Conservation (phyloP, 2,113 vertebrate species). For the Onychostruthus taczanowskii region DNA sequence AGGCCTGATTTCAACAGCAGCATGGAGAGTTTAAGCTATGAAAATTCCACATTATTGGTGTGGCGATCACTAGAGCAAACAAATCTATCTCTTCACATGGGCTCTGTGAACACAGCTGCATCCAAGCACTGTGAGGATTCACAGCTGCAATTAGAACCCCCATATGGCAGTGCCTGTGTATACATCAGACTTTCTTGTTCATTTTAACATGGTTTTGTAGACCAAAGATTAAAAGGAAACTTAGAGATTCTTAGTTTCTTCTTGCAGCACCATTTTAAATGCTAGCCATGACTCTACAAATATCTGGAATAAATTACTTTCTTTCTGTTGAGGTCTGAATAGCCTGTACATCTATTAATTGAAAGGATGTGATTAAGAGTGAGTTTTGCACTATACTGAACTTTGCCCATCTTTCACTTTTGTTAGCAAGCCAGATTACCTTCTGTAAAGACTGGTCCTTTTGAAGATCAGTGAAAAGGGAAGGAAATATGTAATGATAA, state of each 20-base stretch:
- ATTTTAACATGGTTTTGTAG: background rate
- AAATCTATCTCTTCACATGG: background rate
- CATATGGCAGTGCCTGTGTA: background rate
- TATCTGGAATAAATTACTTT: background rate
- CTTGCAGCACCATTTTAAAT: background rate
- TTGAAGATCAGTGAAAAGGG: background rate
- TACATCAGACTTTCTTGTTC: background rate
- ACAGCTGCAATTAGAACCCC: background rate
- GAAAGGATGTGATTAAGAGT: background rate
- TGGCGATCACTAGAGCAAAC: background rate
- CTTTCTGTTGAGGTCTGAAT: background rate
- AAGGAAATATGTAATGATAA: background rate
- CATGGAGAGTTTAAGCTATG: background rate
- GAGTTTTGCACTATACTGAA: background rate
- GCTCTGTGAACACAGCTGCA: background rate
- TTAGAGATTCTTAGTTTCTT: background rate
- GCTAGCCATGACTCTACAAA: background rate
- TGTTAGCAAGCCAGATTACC: background rate
- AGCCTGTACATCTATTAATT: background rate
- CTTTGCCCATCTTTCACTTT: background rate
- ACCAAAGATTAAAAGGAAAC: background rate
- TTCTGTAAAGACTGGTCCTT: background rate
- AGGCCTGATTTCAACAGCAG: background rate
- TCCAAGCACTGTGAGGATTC: background rate
- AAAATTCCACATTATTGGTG: background rate